phyloP scores from a whole-genome alignment of 2,113 vertebrate species.

The Anseranas semipalmata region DNA sequence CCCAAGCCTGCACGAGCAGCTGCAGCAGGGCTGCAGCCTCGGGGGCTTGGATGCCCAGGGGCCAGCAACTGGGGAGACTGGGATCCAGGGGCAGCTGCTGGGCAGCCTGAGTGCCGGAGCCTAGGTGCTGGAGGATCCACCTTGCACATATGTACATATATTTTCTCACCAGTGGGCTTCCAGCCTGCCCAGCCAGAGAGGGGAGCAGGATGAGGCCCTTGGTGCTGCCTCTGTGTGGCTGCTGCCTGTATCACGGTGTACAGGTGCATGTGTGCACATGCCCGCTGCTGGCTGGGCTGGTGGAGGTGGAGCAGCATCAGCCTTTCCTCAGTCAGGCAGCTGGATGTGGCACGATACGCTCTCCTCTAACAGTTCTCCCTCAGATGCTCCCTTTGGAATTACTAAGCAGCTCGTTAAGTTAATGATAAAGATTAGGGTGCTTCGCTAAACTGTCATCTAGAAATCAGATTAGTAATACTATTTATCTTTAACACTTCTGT shows the following conservation, averaged over 20 bases:
- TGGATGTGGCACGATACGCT: background rate
- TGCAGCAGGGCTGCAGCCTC: background rate
- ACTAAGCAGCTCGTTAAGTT: slow-evolving; percentile 5
- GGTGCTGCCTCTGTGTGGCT: background rate
- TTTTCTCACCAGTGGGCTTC: background rate
- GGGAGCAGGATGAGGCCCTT: background rate
- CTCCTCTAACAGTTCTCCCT: background rate
- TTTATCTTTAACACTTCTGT: slow-evolving; percentile 1
- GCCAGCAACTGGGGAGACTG: background rate
- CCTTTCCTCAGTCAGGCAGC: no score
- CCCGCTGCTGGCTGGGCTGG: background rate
- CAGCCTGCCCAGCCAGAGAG: background rate
- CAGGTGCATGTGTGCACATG: no score
- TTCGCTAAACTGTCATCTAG: slow-evolving; percentile 19
- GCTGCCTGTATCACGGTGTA: no score
- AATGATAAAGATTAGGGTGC: slow-evolving; percentile 14
- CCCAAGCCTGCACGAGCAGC: background rate
- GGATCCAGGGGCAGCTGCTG: background rate
- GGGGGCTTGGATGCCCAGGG: background rate
- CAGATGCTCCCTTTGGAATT: background rate
- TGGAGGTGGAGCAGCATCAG: rapidly evolving
- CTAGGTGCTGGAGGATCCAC: background rate
- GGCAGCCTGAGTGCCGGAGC: background rate
- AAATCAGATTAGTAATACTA: slow-evolving; percentile 39
- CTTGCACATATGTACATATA: background rate